A percentile compares a stretch with the other conserved stretches of the same genome.
These are phyloP conservation scores for Odontocerum albicorne DNA, from an alignment of 2,888 invertebrate species.

Conservation along the genomic window DNA sequence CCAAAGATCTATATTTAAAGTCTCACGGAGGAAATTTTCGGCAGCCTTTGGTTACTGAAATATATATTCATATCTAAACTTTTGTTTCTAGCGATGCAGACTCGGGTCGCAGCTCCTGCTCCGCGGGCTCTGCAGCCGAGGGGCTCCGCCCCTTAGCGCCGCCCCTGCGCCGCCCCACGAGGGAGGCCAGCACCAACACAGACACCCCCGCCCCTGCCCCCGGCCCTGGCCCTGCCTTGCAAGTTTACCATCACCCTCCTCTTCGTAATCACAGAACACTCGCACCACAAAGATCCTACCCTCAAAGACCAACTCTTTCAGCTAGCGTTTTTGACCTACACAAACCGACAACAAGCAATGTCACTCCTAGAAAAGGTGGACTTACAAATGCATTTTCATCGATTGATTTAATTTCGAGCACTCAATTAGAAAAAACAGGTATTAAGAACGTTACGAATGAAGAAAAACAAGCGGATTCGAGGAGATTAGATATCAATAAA, in stretches of 20 bases:
- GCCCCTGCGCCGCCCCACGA: constrained; percentile 41
- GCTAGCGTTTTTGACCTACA: constrained; percentile 31
- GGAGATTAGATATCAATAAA: constrained; percentile 40
- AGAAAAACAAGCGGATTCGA: not conserved
- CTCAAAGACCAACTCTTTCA: constrained; percentile 44
- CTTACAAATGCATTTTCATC: constrained; percentile 54
- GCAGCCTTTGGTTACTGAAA: too few relatives aligned
- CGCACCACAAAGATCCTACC: constrained; percentile 29
- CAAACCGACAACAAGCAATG: constrained; percentile 5
- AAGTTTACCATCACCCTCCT: constrained; percentile 25
- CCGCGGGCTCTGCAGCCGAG: constrained; percentile 45
- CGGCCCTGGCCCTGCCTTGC: constrained; percentile 18
- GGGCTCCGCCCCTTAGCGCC: constrained; percentile 7
- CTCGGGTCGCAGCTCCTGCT: constrained; percentile 55
- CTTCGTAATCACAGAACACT: constrained; percentile 3
- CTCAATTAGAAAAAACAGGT: too few relatives aligned
- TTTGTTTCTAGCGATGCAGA: constrained; percentile 48
- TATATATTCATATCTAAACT: not conserved
- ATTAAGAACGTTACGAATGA: constrained; percentile 9
- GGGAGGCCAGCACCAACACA: constrained; percentile 55
- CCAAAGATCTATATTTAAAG: too few relatives aligned
- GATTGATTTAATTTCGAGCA: constrained; percentile 52
- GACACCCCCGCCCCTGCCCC: constrained; percentile 41
- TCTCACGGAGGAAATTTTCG: too few relatives aligned
- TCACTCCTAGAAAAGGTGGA: constrained; percentile 45